Conservation (phyloP, 2,888 invertebrate genomes). For the Synergus gifuensis region DNA sequence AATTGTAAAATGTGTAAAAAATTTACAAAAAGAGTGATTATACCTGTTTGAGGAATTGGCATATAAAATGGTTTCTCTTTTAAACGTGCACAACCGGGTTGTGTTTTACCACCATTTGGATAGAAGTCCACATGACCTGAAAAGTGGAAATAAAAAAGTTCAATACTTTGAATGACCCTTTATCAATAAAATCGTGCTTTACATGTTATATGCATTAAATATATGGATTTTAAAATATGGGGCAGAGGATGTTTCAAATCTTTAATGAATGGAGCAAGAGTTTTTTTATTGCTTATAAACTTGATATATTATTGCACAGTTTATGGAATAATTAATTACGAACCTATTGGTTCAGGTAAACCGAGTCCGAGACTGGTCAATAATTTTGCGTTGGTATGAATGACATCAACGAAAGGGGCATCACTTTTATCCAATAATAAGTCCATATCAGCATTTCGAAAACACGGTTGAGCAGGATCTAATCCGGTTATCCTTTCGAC, state of each 20-base stretch:
- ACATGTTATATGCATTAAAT: neutral
- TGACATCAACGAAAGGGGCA: conserved; percentile 82
- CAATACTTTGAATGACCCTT: neutral
- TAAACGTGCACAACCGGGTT: conserved; percentile 81
- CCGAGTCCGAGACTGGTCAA: conserved; percentile 81
- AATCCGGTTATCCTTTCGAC: conserved; percentile 78
- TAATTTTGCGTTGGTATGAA: conserved; percentile 82
- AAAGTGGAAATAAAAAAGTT: neutral
- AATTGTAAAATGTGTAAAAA: neutral
- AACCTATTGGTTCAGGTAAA: conserved; percentile 81
- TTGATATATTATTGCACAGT: neutral
- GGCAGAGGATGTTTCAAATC: no score
- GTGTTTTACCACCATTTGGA: conserved; percentile 84
- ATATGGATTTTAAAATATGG: no score
- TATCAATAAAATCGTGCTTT: neutral
- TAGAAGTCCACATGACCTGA: conserved; percentile 84
- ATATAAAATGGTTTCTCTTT: conserved; percentile 55
- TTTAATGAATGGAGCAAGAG: no score
- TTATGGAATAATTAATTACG: neutral
- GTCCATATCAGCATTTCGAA: conserved; percentile 76
- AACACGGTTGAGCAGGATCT: conserved; percentile 84
- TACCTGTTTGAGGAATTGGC: conserved; percentile 49
- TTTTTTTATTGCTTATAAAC: no score
- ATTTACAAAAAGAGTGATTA: neutral
- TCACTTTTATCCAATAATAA: conserved; percentile 80